phyloP scores from a whole-genome alignment of 2,113 vertebrate genomes.

The Notothenia coriiceps region DNA sequence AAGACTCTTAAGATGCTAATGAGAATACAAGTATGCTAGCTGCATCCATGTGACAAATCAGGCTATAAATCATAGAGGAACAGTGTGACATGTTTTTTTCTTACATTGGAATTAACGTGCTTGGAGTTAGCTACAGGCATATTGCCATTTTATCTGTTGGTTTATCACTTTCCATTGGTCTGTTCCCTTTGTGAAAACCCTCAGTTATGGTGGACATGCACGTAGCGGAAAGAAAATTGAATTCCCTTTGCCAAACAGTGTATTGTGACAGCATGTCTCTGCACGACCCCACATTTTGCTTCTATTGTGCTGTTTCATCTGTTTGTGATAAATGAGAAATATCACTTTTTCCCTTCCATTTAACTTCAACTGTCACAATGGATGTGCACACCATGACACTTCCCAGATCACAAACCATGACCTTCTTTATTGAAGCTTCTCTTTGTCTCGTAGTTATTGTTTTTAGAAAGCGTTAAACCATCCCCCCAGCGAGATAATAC shows the following conservation, averaged over 20 bases:
- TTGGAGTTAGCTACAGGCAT: constrained; percentile 39
- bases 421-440: constrained; percentile 69
- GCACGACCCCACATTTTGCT: constrained; percentile 50
- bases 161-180: constrained; percentile 60
- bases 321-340: constrained; percentile 69
- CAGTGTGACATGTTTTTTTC: constrained; percentile 61
- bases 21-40: constrained; percentile 63
- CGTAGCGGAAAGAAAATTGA: constrained; percentile 66
- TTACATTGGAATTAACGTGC: constrained; percentile 56
- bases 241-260: constrained; percentile 62
- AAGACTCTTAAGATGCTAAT: constrained; percentile 78
- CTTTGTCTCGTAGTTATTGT: constrained; percentile 79
- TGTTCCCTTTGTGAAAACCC: constrained; percentile 58
- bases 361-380: constrained; percentile 63
- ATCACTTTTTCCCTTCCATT: constrained; percentile 56
- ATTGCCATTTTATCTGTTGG: constrained; percentile 62
- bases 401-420: constrained; percentile 58
- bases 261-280: constrained; percentile 69
- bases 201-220: constrained; percentile 54
- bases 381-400: constrained; percentile 58
- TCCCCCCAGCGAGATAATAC: constrained; percentile 61
- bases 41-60: constrained; percentile 67
- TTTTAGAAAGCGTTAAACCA: constrained; percentile 66
- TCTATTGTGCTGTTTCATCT: constrained; percentile 67
- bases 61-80: constrained; percentile 68